Conservation (phyloP, 2,113 vertebrate species). For the Poecilia latipinna region DNA sequence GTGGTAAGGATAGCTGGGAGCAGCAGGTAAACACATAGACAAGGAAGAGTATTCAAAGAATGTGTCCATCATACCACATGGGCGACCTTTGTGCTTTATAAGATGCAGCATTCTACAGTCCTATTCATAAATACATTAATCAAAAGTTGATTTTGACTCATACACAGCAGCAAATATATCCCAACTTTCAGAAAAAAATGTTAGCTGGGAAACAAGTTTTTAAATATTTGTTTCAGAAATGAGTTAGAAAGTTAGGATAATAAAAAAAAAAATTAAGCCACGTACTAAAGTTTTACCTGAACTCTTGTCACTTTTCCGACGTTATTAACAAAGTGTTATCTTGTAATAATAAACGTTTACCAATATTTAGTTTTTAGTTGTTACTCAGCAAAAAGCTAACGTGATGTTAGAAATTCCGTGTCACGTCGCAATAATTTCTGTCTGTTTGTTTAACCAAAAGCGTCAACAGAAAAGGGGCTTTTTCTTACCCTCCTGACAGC, state of each 20-base stretch:
- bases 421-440: conserved; percentile 4
- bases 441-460: conserved; percentile 6
- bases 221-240: background rate
- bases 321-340: background rate
- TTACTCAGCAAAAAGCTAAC: background rate
- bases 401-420: background rate
- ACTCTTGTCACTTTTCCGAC: too few relatives aligned
- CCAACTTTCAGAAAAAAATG: background rate
- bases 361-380: background rate
- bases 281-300: too few relatives aligned
- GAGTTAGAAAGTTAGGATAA: background rate
- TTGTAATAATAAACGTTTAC: background rate
- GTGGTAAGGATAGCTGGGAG: conserved; percentile 41
- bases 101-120: background rate
- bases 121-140: background rate
- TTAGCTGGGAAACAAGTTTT: too few relatives aligned
- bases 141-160: background rate
- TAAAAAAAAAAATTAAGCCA: too few relatives aligned
- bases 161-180: background rate
- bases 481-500: conserved; percentile 77
- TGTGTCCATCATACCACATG: conserved; percentile 42
- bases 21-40: conserved; percentile 58
- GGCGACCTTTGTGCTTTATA: conserved; percentile 16
- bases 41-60: conserved; percentile 51
- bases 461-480: background rate